Conservation (phyloP, 2,797 vertebrate species). For the Mus caroli region DNA sequence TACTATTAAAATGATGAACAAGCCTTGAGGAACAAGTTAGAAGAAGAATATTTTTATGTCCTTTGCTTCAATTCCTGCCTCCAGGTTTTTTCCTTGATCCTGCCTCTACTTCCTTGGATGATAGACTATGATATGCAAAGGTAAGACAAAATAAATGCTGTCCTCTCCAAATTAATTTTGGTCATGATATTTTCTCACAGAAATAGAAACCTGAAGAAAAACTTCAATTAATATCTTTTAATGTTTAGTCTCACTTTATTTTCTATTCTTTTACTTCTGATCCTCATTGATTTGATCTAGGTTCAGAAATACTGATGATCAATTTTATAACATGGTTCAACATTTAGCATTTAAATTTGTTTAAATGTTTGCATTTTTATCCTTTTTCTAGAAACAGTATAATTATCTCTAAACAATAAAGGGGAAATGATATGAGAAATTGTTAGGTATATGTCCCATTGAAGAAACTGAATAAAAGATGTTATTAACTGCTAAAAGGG, state of each 20-base stretch:
- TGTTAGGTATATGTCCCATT: not conserved
- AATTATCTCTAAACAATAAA: not conserved
- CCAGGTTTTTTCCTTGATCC: too few relatives aligned
- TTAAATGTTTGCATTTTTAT: not conserved
- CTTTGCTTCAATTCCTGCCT: too few relatives aligned
- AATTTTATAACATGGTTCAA: not conserved
- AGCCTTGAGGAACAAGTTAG: too few relatives aligned
- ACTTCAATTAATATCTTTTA: not conserved
- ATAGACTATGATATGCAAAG: too few relatives aligned
- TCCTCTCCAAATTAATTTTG: too few relatives aligned
- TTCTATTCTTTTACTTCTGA: not conserved
- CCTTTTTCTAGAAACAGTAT: not conserved
- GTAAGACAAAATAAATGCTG: too few relatives aligned
- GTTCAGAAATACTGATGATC: not conserved
- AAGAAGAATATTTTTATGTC: too few relatives aligned
- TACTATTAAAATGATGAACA: too few relatives aligned
- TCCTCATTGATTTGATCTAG: not conserved
- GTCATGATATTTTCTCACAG: too few relatives aligned
- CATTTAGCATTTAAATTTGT: not conserved
- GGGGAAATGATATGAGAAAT: not conserved
- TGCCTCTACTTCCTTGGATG: too few relatives aligned
- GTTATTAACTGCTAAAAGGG: not conserved
- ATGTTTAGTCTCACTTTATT: not conserved
- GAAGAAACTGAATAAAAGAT: not conserved
- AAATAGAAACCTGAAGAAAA: too few relatives aligned